Evolutionary conservation across 2,797 vertebrate genomes (phyloP).

Genomic region (Coccyzus lansbergi): DNA sequence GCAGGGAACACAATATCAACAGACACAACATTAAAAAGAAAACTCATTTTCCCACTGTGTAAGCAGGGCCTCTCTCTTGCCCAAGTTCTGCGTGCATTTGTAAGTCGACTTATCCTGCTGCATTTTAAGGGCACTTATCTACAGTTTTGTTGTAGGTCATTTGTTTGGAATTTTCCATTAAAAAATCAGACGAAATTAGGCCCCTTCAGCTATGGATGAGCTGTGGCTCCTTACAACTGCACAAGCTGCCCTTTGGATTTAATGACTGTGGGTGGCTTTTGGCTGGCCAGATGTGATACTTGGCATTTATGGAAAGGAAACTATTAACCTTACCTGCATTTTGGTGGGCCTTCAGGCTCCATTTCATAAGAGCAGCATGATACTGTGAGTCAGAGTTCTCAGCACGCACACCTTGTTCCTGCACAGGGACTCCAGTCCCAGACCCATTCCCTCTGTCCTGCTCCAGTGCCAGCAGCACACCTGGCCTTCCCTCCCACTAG

Average conservation of each 20-base stretch:
- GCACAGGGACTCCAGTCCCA: neutral
- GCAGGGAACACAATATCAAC: neutral
- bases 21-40: neutral
- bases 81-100: neutral
- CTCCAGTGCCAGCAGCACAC: neutral
- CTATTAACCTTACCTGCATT: neutral
- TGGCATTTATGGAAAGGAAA: neutral
- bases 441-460: neutral
- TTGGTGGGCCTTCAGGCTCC: neutral
- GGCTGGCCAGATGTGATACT: neutral
- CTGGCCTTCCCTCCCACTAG: no score
- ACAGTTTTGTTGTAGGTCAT: neutral
- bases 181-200: neutral
- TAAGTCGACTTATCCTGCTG: neutral
- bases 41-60: neutral
- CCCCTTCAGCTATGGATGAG: neutral
- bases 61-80: neutral
- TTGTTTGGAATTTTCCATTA: constrained; percentile 4
- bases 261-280: neutral
- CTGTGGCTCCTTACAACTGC: neutral
- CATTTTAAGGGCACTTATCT: neutral
- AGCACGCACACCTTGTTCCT: neutral
- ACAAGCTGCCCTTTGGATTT: neutral
- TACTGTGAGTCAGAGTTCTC: neutral
- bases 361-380: neutral